These are phyloP conservation scores for Barnardius zonarius DNA, from an alignment of 2,113 vertebrate species.

Conservation along the genomic window DNA sequence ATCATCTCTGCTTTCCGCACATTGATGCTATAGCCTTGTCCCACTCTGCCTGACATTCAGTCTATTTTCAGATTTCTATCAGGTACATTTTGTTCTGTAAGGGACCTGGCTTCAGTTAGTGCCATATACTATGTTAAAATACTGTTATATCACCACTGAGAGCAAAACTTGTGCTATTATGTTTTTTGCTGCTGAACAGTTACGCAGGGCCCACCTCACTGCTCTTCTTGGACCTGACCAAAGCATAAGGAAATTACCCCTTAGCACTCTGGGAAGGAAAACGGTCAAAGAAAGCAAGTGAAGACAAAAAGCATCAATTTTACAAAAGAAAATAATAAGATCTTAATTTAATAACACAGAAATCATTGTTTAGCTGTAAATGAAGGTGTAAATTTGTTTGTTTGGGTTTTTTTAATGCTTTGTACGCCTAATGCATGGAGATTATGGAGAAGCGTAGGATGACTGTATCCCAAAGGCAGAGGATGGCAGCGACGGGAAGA, in stretches of 20 bases:
- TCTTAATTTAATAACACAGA: background rate
- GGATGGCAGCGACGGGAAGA: rapidly evolving
- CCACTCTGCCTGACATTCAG: background rate
- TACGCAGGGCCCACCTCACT: rapidly evolving
- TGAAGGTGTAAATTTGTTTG: background rate
- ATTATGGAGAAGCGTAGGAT: rapidly evolving
- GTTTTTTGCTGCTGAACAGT: background rate
- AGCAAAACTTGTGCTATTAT: background rate
- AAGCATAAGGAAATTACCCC: background rate
- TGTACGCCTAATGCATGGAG: background rate
- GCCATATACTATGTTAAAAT: background rate
- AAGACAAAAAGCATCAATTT: background rate
- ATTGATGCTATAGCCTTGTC: background rate
- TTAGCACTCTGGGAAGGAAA: background rate
- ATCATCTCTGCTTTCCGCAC: background rate
- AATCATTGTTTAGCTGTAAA: rapidly evolving
- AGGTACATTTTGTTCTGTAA: background rate
- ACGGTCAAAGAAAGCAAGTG: rapidly evolving
- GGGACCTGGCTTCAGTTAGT: background rate
- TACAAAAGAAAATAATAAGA: background rate
- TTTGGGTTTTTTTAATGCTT: background rate
- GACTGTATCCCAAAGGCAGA: too few species aligned
- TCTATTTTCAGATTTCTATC: background rate
- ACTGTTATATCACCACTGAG: background rate
- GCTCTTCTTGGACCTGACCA: background rate